Conservation (phyloP, 2,888 invertebrate species). For the Drosophila rubida region DNA sequence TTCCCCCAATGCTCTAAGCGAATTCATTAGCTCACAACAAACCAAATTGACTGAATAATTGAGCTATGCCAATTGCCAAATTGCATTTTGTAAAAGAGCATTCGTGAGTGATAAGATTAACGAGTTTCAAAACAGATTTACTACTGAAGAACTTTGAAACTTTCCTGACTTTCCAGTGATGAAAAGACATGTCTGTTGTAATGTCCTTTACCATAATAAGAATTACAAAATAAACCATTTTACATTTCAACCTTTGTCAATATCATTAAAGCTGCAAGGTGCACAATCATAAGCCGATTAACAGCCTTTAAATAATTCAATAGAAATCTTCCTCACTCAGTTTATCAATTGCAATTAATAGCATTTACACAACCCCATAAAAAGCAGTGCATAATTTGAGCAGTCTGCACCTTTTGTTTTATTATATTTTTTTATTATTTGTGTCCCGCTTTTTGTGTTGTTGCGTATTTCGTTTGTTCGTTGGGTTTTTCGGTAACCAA, state of each 20-base stretch:
- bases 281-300: not conserved
- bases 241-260: too few species aligned
- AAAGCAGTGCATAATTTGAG: slow-evolving; percentile 55
- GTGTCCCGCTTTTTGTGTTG: not conserved
- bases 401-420: slow-evolving; percentile 54
- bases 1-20: slow-evolving; percentile 28
- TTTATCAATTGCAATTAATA: slow-evolving; percentile 7
- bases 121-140: not conserved
- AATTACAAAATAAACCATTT: too few species aligned
- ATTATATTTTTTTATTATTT: slow-evolving; percentile 15
- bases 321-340: not conserved
- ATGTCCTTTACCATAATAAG: too few species aligned
- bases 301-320: not conserved
- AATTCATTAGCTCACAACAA: slow-evolving; percentile 39
- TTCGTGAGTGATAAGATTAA: not conserved
- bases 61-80: not conserved
- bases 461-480: slow-evolving; percentile 17
- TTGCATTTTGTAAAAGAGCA: not conserved
- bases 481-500: slow-evolving; percentile 44
- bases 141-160: not conserved
- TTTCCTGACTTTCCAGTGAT: too few species aligned
- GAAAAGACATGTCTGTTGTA: not conserved
- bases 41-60: slow-evolving; percentile 23
- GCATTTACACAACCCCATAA: not conserved
- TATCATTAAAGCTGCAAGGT: not conserved